Evolutionary conservation across 2,888 invertebrate genomes (phyloP).

Genomic region (Strigamia transsilvanica): DNA sequence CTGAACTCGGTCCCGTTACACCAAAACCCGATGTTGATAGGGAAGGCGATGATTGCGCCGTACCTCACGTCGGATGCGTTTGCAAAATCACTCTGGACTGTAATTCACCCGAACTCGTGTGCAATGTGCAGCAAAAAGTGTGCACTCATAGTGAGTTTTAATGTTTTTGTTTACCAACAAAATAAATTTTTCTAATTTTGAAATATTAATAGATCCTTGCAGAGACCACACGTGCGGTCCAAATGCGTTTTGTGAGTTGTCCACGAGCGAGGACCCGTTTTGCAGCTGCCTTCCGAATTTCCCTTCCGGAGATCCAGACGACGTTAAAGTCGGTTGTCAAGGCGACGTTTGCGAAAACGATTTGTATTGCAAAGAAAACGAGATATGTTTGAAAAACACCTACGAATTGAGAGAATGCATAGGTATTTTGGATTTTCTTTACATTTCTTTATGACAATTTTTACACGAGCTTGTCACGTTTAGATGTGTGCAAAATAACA

Average conservation of each 20-base stretch:
- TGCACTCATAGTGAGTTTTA: slow-evolving; percentile 38
- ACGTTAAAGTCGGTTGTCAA: slow-evolving; percentile 58
- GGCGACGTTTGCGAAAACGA: slow-evolving; percentile 82
- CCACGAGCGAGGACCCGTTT: slow-evolving; percentile 73
- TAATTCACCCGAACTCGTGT: slow-evolving; percentile 32
- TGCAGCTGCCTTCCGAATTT: slow-evolving; percentile 80
- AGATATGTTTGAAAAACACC: slow-evolving; percentile 39
- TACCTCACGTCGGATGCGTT: slow-evolving; percentile 36
- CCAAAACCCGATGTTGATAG: neutral
- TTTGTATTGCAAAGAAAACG: slow-evolving; percentile 78
- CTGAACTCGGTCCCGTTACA: slow-evolving; percentile 43
- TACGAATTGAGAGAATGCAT: slow-evolving; percentile 57
- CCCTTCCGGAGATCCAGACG: slow-evolving; percentile 58
- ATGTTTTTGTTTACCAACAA: neutral
- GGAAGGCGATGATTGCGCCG: neutral
- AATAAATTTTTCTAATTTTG: neutral
- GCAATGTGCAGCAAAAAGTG: slow-evolving; percentile 15
- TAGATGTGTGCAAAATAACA: slow-evolving; percentile 59
- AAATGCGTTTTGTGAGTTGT: slow-evolving; percentile 80
- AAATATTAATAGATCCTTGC: slow-evolving; percentile 75
- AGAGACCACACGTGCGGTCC: slow-evolving; percentile 88
- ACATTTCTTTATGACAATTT: too few species aligned
- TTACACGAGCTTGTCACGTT: neutral
- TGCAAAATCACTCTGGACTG: slow-evolving; percentile 44
- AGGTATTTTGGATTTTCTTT: slow-evolving; percentile 53